Conservation (phyloP, 2,888 invertebrate genomes). For the Lymantria dispar region DNA sequence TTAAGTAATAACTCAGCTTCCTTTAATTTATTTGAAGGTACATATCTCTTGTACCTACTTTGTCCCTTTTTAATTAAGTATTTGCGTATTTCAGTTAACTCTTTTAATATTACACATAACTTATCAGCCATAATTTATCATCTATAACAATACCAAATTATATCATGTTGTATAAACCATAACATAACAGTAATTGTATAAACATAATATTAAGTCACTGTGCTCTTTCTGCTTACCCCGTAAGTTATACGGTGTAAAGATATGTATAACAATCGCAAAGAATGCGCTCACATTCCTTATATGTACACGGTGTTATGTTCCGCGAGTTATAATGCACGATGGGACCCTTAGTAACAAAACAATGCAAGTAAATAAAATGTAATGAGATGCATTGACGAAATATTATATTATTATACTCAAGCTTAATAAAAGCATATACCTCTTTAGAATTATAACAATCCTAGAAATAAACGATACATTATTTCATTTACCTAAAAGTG, state of each 20-base stretch:
- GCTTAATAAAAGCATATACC: no score
- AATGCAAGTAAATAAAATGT: no score
- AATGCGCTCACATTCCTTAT: neutral
- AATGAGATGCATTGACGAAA: no score
- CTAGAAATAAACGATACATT: no score
- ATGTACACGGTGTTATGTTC: neutral
- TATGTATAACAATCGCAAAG: neutral
- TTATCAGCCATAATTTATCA: neutral
- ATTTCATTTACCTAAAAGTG: no score
- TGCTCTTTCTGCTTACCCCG: no score
- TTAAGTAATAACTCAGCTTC: neutral
- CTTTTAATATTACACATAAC: neutral
- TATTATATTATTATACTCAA: no score
- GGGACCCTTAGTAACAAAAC: no score
- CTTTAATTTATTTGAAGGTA: neutral
- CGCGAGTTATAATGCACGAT: neutral
- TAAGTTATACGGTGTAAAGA: no score
- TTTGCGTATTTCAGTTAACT: neutral
- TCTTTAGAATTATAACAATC: no score
- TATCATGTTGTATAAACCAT: neutral
- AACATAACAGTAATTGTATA: no score
- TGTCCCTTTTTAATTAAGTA: neutral
- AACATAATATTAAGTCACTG: no score
- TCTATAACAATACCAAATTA: neutral
- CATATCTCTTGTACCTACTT: neutral